Conservation (phyloP, 2,797 vertebrate species). For the Helostoma temminkii region DNA sequence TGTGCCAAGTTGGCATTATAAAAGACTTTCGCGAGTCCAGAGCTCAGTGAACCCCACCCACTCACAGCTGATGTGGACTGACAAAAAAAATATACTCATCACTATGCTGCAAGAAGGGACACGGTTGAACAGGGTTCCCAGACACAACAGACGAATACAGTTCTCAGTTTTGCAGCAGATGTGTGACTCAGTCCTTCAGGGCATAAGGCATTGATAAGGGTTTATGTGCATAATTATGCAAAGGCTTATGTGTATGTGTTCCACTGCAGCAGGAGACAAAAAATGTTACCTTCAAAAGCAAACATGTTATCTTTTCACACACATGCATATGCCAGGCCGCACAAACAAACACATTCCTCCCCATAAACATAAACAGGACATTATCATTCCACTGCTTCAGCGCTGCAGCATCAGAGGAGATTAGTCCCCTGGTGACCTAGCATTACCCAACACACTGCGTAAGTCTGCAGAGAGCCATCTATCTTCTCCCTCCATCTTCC, state of each 20-base stretch:
- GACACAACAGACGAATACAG: constrained; percentile 65
- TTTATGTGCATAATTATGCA: constrained; percentile 3
- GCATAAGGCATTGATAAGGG: constrained; percentile 20
- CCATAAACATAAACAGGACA: constrained; percentile 59
- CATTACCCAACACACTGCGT: constrained; percentile 73
- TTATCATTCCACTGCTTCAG: constrained; percentile 76
- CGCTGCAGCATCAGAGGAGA: constrained; percentile 71
- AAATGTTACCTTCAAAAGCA: constrained; percentile 43
- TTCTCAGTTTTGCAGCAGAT: constrained; percentile 57
- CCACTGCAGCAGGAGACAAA: constrained; percentile 16
- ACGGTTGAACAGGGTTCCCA: constrained; percentile 54
- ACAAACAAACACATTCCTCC: constrained; percentile 57
- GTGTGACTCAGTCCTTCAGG: constrained; percentile 55
- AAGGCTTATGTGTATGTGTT: constrained; percentile 18
- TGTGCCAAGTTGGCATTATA: constrained; percentile 21
- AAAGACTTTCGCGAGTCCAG: constrained; percentile 33
- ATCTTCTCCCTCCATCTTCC: constrained; percentile 62
- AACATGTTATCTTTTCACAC: constrained; percentile 35
- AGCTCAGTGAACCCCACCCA: constrained; percentile 41
- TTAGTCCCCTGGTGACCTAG: constrained; percentile 72
- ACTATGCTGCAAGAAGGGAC: constrained; percentile 33
- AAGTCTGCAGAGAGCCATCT: constrained; percentile 73
- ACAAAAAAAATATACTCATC: constrained; percentile 12
- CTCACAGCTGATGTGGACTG: constrained; percentile 2
- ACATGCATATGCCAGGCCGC: constrained; percentile 51